phyloP scores from a whole-genome alignment of 1,140 invertebrate species.

The Acyrthosiphon pisum region DNA sequence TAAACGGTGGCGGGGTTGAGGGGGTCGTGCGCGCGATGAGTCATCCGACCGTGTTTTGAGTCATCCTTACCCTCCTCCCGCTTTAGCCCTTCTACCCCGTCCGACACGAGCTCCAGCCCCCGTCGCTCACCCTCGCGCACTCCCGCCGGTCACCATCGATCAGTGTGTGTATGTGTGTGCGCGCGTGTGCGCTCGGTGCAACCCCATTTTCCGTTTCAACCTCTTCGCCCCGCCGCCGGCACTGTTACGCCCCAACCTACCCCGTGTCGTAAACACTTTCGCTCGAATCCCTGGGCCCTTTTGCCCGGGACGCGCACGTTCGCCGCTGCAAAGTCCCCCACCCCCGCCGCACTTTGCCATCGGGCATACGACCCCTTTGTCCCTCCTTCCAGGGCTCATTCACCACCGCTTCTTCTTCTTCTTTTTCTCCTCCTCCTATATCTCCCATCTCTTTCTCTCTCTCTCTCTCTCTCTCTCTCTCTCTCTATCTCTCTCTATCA shows the following conservation, averaged over 20 bases:
- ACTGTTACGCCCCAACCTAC: not conserved
- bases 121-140: not conserved
- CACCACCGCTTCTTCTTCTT: not conserved
- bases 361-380: not conserved
- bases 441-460: not conserved
- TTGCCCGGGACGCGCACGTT: slow-evolving; percentile 55
- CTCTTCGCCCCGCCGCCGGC: slow-evolving; percentile 32
- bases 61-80: slow-evolving; percentile 8
- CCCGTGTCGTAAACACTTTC: slow-evolving; percentile 54
- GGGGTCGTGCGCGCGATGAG: slow-evolving; percentile 51
- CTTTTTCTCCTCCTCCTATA: not conserved
- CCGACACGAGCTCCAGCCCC: not conserved
- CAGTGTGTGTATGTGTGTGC: slow-evolving; percentile 42
- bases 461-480: not conserved
- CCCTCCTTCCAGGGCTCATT: not conserved
- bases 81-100: not conserved
- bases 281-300: slow-evolving; percentile 56
- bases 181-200: slow-evolving; percentile 24
- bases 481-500: not conserved
- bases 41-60: slow-evolving; percentile 57
- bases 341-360: not conserved
- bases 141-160: slow-evolving; percentile 54
- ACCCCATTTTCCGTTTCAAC: slow-evolving; percentile 56
- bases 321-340: slow-evolving; percentile 34
- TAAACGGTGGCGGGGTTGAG: slow-evolving; percentile 1